Evolutionary conservation across 2,888 invertebrate genomes (phyloP).

Genomic region (Drosophila nigricruria): DNA sequence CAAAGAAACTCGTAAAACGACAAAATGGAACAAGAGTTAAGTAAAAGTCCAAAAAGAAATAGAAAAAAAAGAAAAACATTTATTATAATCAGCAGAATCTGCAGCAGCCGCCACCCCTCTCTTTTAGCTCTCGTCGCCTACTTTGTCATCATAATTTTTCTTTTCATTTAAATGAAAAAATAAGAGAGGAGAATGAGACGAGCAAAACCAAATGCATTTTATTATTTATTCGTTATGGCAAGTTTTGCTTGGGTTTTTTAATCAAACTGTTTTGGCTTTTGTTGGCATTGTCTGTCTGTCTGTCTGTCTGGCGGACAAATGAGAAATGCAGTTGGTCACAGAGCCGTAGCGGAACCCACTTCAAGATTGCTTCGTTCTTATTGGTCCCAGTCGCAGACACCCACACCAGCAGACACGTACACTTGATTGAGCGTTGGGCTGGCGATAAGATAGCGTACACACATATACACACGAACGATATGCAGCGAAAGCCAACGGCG

Average conservation of each 20-base stretch:
- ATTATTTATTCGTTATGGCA: conserved; percentile 71
- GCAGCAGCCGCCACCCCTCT: conserved; percentile 14
- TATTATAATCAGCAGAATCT: conserved; percentile 72
- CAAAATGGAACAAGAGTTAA: conserved; percentile 56
- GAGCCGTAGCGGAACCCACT: conserved; percentile 17
- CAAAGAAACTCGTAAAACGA: conserved; percentile 47
- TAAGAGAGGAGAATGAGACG: conserved; percentile 18
- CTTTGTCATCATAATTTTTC: conserved; percentile 74
- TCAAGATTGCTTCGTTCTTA: conserved; percentile 58
- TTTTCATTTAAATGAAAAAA: conserved; percentile 64
- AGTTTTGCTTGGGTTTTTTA: conserved; percentile 59
- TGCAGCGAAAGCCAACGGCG: conserved; percentile 48
- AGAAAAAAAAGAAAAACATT: conserved; percentile 56
- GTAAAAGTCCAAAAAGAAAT: conserved; percentile 57
- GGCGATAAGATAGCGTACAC: conserved; percentile 55
- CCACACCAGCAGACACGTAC: conserved; percentile 38
- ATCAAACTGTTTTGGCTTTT: conserved; percentile 52
- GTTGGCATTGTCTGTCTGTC: conserved; percentile 18
- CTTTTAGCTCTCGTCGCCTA: conserved; percentile 67
- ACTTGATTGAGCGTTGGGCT: conserved; percentile 41
- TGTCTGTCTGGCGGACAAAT: conserved; percentile 22
- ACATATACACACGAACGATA: conserved; percentile 24
- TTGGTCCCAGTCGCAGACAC: conserved; percentile 50
- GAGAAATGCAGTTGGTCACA: conserved; percentile 25
- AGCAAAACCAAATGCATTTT: conserved; percentile 72